Conservation (phyloP, 2,888 invertebrate species). For the Prostheceraeus crozeri region DNA sequence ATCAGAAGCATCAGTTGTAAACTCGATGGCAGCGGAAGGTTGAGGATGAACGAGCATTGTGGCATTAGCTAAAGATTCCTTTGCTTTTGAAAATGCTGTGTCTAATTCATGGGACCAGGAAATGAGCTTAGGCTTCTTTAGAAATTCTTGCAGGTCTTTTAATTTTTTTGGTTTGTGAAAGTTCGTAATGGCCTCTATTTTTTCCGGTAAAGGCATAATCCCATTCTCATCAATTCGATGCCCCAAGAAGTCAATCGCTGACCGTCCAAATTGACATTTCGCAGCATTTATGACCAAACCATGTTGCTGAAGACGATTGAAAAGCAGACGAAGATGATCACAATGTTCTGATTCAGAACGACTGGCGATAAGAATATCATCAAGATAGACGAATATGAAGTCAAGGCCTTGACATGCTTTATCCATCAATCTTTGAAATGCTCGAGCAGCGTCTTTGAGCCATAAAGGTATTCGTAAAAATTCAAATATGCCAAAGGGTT, state of each 20-base stretch:
- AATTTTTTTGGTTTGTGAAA: neutral
- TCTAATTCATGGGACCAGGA: conserved; percentile 6
- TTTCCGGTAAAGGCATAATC: conserved; percentile 4
- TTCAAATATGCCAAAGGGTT: conserved; percentile 1
- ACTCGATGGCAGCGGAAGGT: too few species aligned
- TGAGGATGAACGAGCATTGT: too few species aligned
- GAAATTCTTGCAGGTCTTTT: conserved; percentile 34
- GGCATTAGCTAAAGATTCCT: neutral
- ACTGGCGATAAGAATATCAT: conserved; percentile 37
- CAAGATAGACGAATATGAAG: conserved; percentile 21
- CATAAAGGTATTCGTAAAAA: conserved; percentile 32
- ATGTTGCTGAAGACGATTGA: conserved; percentile 33
- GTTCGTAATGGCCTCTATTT: too few species aligned
- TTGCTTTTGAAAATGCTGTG: neutral
- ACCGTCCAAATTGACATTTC: conserved; percentile 40
- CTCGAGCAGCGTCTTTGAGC: conserved; percentile 24
- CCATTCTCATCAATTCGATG: conserved; percentile 37
- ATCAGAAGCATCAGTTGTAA: neutral
- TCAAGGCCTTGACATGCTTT: conserved; percentile 1
- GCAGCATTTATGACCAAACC: conserved; percentile 36
- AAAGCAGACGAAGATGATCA: conserved; percentile 37
- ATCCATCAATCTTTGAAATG: conserved; percentile 30
- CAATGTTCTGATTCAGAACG: conserved; percentile 34
- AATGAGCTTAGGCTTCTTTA: conserved; percentile 30
- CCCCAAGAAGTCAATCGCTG: conserved; percentile 40